A percentile compares a stretch with the other conserved stretches of the same genome.
phyloP scores from a whole-genome alignment of 2,797 vertebrate species.

The Taeniopygia guttata region DNA sequence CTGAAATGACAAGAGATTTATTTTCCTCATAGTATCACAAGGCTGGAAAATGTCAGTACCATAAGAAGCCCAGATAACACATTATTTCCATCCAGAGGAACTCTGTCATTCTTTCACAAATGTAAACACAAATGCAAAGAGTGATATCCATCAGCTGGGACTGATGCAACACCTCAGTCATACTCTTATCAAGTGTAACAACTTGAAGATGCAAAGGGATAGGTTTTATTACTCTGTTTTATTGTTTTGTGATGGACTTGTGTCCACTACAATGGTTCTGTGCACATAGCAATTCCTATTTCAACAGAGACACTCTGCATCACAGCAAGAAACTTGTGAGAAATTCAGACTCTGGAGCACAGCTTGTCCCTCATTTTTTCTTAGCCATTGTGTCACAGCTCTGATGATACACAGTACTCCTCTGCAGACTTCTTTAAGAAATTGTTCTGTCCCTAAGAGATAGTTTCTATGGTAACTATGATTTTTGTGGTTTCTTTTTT shows the following conservation, averaged over 20 bases:
- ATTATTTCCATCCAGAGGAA: not conserved
- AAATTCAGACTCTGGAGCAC: not conserved
- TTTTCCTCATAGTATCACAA: not conserved
- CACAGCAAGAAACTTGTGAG: not conserved
- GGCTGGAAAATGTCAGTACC: conserved; percentile 17
- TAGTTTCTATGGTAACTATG: conserved; percentile 47
- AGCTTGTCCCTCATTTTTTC: not conserved
- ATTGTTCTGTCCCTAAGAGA: conserved; percentile 8
- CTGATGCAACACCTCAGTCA: not conserved
- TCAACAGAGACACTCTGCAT: not conserved
- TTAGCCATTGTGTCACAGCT: not conserved
- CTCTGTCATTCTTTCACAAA: not conserved
- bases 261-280: not conserved
- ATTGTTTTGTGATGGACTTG: not conserved
- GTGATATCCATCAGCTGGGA: accelerated
- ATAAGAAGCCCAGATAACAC: conserved; percentile 13
- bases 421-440: conserved; percentile 9
- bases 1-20: conserved; percentile 27
- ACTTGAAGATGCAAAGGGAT: not conserved
- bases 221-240: not conserved
- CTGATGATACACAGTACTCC: not conserved
- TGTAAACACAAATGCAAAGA: not conserved
- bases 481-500: not conserved
- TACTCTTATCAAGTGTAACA: not conserved
- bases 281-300: not conserved